Evolutionary conservation across 2,113 vertebrate genomes (phyloP).

Genomic region (Ophiodon elongatus): DNA sequence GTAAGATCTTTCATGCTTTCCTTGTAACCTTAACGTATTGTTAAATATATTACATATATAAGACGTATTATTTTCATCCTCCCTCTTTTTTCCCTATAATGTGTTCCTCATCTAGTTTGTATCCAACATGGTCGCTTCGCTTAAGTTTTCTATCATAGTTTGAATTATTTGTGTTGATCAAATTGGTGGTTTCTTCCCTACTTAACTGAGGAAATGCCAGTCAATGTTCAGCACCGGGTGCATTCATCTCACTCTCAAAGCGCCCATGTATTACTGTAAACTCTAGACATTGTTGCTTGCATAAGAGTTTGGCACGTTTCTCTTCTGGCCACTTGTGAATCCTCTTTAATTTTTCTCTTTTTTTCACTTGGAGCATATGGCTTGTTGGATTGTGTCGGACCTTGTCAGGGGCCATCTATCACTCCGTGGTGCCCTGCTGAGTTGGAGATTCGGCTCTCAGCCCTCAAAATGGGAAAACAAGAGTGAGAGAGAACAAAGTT

Average conservation of each 20-base stretch:
- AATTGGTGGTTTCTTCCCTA: conserved; percentile 36
- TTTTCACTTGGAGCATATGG: conserved; percentile 73
- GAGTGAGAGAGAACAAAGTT: conserved; percentile 50
- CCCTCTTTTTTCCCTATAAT: neutral
- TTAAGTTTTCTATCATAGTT: conserved; percentile 14
- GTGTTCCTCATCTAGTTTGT: conserved; percentile 24
- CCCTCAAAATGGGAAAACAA: conserved; percentile 74
- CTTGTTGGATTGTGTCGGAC: conserved; percentile 78
- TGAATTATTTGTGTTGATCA: conserved; percentile 24
- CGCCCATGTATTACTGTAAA: conserved; percentile 60
- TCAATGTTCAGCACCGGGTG: conserved; percentile 32
- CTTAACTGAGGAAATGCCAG: conserved; percentile 52
- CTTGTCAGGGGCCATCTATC: conserved; percentile 83
- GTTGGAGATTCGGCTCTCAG: conserved; percentile 67
- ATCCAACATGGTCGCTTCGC: neutral
- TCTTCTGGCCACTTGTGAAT: conserved; percentile 70
- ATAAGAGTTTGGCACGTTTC: conserved; percentile 67
- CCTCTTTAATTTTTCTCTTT: conserved; percentile 71
- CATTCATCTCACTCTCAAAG: conserved; percentile 56
- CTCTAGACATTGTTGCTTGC: conserved; percentile 64
- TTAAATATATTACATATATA: neutral
- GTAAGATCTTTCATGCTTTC: neutral
- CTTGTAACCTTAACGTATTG: neutral
- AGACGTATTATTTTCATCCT: neutral
- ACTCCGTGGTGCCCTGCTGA: conserved; percentile 77